Conservation (phyloP, 92 coral and sea anemone species). For the Montipora capitata region DNA sequence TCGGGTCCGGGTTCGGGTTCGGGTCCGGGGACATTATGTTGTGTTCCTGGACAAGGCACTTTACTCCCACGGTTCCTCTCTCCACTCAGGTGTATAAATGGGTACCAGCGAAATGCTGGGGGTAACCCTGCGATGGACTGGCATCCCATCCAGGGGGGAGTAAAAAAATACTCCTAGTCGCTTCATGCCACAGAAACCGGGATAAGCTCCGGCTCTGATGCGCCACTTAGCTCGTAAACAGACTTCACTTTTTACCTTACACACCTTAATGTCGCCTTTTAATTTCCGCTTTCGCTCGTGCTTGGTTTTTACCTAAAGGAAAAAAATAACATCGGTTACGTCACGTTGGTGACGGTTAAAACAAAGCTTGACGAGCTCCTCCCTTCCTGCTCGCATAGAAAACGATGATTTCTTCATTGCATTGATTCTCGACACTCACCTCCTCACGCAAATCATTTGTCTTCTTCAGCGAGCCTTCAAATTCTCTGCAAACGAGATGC, state of each 20-base stretch:
- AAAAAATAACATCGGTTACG: too few relatives aligned
- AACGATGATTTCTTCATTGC: too few relatives aligned
- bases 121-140: too few relatives aligned
- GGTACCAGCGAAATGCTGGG: too few relatives aligned
- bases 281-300: not conserved
- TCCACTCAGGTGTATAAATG: too few relatives aligned
- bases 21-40: too few relatives aligned
- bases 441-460: not conserved
- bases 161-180: constrained; percentile 11
- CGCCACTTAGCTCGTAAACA: too few relatives aligned
- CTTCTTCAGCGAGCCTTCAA: not conserved
- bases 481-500: not conserved
- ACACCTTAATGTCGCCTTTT: not conserved
- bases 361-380: not conserved
- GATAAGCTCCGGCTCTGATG: constrained; percentile 28
- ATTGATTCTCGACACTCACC: not conserved
- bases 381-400: not conserved
- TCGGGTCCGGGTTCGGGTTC: too few relatives aligned
- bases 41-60: too few relatives aligned
- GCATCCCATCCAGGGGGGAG: too few relatives aligned
- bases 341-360: not conserved
- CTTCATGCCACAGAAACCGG: constrained; percentile 58
- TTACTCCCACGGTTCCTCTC: too few relatives aligned
- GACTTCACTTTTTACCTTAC: not conserved
- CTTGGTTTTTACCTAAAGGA: not conserved